Conservation (phyloP, 2,797 vertebrate species). For the Triplophysa bombifrons region DNA sequence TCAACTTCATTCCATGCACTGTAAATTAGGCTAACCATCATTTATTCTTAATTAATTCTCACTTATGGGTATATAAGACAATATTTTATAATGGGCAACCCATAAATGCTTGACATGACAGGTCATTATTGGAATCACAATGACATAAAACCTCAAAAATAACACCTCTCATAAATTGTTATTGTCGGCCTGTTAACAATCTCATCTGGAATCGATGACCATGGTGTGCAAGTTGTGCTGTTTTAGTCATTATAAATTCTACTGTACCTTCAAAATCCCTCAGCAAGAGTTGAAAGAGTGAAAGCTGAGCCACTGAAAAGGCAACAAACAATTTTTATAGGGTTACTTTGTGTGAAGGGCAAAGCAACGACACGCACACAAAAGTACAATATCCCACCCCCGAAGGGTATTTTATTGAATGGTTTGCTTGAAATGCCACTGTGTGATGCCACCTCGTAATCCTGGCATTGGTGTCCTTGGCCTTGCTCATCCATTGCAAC, state of each 20-base stretch:
- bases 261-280: slow-evolving; percentile 31
- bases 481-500: too few species aligned
- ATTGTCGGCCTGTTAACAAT: slow-evolving; percentile 16
- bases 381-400: too few species aligned
- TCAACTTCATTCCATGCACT: too few species aligned
- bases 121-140: slow-evolving; percentile 17
- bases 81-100: slow-evolving; percentile 8
- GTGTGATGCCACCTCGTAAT: too few species aligned
- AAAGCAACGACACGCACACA: too few species aligned
- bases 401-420: too few species aligned
- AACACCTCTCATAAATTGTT: slow-evolving; percentile 17
- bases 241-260: slow-evolving; percentile 31
- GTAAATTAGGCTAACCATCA: too few species aligned
- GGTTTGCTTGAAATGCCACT: too few species aligned
- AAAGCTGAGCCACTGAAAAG: background rate
- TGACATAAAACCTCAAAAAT: slow-evolving; percentile 19
- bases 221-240: slow-evolving; percentile 4
- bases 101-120: slow-evolving; percentile 2
- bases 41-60: background rate
- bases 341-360: background rate
- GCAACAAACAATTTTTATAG: background rate
- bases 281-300: background rate
- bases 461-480: too few species aligned
- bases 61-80: background rate
- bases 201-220: slow-evolving; percentile 16